Conservation (phyloP, 2,888 invertebrate genomes). For the Atethmia centrago region DNA sequence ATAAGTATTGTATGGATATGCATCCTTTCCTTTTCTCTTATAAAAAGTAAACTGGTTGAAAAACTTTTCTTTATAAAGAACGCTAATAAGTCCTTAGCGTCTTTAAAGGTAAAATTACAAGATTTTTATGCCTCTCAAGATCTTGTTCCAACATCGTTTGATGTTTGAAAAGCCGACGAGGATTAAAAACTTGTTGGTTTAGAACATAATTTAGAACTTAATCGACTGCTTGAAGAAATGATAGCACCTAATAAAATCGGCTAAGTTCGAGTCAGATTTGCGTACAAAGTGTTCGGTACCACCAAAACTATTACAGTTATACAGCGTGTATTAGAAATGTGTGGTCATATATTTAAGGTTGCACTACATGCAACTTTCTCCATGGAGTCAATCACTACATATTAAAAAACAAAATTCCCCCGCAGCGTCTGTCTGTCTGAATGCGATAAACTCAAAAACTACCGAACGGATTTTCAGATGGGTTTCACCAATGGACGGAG, state of each 20-base stretch:
- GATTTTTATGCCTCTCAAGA: constrained; percentile 33
- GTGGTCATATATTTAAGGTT: neutral
- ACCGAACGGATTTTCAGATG: no score
- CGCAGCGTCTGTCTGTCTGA: no score
- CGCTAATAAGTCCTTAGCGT: constrained; percentile 28
- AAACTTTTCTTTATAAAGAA: constrained; percentile 31
- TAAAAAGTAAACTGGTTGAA: constrained; percentile 7
- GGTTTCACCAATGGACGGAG: no score
- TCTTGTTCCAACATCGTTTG: constrained; percentile 41
- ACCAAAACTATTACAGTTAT: neutral
- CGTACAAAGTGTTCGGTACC: neutral
- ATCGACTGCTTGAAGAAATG: constrained; percentile 6
- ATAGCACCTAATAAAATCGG: neutral
- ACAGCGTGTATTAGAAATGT: neutral
- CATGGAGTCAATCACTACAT: no score
- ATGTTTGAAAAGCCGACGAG: constrained; percentile 19
- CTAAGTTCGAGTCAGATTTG: neutral
- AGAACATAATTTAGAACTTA: neutral
- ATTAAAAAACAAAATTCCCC: no score
- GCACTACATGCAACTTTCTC: no score
- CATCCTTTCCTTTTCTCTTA: neutral
- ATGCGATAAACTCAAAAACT: no score
- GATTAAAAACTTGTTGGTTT: constrained; percentile 6
- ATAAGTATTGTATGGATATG: no score
- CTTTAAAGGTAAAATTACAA: constrained; percentile 49